A percentile compares a stretch with the other conserved stretches of the same genome.
Evolutionary conservation across 1,140 invertebrate genomes (phyloP).

Genomic region (Eurosta solidaginis): DNA sequence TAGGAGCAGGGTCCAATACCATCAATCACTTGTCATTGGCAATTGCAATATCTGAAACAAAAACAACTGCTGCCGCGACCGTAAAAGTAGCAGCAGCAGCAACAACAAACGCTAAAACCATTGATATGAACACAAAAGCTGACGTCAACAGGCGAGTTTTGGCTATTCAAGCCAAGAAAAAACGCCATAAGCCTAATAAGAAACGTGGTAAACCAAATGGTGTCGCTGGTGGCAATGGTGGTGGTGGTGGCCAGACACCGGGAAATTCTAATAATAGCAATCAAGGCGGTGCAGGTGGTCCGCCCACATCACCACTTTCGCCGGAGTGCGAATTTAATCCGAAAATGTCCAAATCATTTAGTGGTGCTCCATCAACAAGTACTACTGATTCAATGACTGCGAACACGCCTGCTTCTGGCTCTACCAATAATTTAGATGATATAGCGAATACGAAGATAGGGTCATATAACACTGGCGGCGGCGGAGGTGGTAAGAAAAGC

Average conservation of each 20-base stretch:
- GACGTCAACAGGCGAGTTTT: conserved; percentile 85
- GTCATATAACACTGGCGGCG: neutral
- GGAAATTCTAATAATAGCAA: conserved; percentile 58
- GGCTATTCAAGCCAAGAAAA: conserved; percentile 87
- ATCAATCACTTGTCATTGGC: neutral
- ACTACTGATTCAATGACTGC: conserved; percentile 25
- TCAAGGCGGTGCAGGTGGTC: neutral
- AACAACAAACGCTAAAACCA: neutral
- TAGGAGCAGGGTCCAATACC: neutral
- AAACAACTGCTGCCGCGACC: neutral
- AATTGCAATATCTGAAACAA: neutral
- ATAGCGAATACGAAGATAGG: neutral
- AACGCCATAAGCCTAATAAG: conserved; percentile 81
- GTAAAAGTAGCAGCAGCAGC: neutral
- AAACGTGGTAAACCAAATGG: conserved; percentile 68
- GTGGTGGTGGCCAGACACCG: conserved; percentile 38
- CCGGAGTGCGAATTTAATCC: conserved; percentile 30
- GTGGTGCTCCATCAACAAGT: conserved; percentile 34
- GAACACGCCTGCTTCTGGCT: conserved; percentile 30
- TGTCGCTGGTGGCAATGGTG: conserved; percentile 35
- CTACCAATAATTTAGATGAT: conserved; percentile 31
- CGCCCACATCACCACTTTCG: conserved; percentile 32
- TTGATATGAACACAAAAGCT: conserved; percentile 78
- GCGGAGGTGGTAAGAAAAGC: conserved; percentile 5
- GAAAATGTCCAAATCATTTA: conserved; percentile 38